Evolutionary conservation across 2,113 vertebrate species (phyloP).

Genomic region (Tachuris rubrigastra): DNA sequence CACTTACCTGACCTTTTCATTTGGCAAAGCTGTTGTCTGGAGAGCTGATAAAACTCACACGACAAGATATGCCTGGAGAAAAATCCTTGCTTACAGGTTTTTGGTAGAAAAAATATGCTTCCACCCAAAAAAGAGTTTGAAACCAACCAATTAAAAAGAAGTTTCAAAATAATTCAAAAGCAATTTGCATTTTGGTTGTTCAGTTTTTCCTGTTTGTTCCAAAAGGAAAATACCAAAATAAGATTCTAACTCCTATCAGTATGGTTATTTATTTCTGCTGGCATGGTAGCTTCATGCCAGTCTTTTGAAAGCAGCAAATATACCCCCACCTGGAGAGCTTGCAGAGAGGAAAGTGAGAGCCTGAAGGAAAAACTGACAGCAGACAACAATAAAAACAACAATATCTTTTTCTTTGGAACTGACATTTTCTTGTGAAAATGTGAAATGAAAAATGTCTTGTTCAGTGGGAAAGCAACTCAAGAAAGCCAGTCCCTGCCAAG

Average conservation of each 20-base stretch:
- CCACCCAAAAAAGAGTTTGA: accelerated
- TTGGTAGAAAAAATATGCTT: neutral
- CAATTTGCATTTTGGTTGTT: neutral
- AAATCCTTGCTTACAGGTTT: neutral
- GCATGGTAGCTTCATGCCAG: neutral
- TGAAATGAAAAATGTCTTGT: neutral
- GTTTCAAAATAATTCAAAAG: neutral
- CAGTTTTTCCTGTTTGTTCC: neutral
- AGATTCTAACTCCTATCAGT: neutral
- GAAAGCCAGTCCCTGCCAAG: neutral
- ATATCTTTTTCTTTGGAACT: neutral
- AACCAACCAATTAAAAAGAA: neutral
- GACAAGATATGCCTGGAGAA: neutral
- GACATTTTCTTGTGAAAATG: neutral
- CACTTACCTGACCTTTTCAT: neutral
- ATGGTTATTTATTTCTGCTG: neutral
- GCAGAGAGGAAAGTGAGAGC: neutral
- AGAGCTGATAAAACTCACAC: neutral
- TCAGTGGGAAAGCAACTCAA: neutral
- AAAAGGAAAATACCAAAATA: neutral
- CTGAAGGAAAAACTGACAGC: neutral
- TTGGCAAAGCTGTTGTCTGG: neutral
- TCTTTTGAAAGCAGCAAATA: neutral
- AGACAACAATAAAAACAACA: neutral
- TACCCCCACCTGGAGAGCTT: neutral